A percentile compares a stretch with the other conserved stretches of the same genome.
These are phyloP conservation scores for Chelonus insularis DNA, from an alignment of 1,140 invertebrate species.

Conservation along the genomic window DNA sequence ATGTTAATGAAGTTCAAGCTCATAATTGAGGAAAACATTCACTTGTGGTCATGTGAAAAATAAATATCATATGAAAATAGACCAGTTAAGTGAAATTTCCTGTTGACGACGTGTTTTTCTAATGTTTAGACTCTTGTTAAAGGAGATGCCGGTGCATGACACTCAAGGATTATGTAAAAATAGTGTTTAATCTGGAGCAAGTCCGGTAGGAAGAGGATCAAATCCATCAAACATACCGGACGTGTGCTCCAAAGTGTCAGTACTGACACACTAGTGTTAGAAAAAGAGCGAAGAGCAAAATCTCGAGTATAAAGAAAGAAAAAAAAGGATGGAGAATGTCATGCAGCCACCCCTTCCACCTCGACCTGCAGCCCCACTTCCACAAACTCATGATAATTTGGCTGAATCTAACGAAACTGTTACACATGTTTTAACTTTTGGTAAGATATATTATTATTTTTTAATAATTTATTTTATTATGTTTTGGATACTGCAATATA, in stretches of 20 bases:
- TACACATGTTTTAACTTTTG: constrained; percentile 64
- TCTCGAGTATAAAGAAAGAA: neutral
- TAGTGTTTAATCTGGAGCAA: neutral
- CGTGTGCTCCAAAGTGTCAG: constrained; percentile 3
- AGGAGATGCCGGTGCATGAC: neutral
- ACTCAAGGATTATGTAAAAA: neutral
- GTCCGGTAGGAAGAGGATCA: constrained; percentile 2
- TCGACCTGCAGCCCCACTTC: constrained; percentile 30
- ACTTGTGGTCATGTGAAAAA: too few relatives aligned
- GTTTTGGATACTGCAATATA: neutral
- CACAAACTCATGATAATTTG: constrained; percentile 29
- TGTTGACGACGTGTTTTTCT: neutral
- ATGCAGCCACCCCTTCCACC: constrained; percentile 42
- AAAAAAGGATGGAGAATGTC: constrained; percentile 37
- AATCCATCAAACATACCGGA: neutral
- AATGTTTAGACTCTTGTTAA: neutral
- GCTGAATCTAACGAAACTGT: constrained; percentile 53
- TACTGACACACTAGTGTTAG: neutral
- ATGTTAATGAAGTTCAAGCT: constrained; percentile 1
- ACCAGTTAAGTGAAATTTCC: neutral
- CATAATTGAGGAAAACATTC: neutral
- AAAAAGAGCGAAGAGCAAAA: neutral
- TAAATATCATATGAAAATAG: too few relatives aligned
- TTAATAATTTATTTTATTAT: constrained; percentile 10
- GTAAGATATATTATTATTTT: constrained; percentile 53